Conservation (phyloP, 2,113 vertebrate genomes). For the Chaetura pelagica region DNA sequence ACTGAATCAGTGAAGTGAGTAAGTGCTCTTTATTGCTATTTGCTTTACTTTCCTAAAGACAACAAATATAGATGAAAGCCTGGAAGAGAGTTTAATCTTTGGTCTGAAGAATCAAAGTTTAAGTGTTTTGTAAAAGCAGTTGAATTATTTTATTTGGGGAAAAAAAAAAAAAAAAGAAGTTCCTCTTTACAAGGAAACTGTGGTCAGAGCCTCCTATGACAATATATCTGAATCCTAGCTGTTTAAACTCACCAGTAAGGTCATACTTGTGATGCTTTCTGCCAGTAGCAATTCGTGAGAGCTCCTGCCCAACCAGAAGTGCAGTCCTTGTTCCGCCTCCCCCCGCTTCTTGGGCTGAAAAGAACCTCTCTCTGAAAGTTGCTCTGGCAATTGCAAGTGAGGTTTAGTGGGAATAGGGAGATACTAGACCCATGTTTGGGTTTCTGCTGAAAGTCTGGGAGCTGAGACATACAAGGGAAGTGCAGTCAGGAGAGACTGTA, state of each 20-base stretch:
- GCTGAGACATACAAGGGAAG: background rate
- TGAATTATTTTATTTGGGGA: background rate
- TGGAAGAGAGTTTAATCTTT: slow-evolving; percentile 26
- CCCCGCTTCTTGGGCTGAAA: background rate
- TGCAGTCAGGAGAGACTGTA: background rate
- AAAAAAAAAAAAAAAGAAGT: too few species aligned
- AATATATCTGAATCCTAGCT: background rate
- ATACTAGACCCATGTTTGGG: background rate
- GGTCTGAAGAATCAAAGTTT: slow-evolving; percentile 15
- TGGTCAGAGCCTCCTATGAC: background rate
- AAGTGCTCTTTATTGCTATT: slow-evolving; percentile 2
- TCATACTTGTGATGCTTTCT: background rate
- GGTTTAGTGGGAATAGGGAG: background rate
- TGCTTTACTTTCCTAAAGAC: slow-evolving; percentile 27
- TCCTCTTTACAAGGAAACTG: background rate
- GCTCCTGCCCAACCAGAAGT: background rate
- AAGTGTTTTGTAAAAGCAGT: slow-evolving; percentile 8
- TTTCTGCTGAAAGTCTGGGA: background rate
- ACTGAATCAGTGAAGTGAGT: slow-evolving; percentile 7
- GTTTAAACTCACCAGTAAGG: background rate
- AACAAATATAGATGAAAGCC: slow-evolving; percentile 2
- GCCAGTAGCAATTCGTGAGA: background rate
- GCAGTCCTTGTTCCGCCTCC: background rate
- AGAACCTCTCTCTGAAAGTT: background rate
- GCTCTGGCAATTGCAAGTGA: background rate